Base-by-base conservation (phyloP, 2,888 invertebrate species). In the Phrixothrix hirtus region DNA sequence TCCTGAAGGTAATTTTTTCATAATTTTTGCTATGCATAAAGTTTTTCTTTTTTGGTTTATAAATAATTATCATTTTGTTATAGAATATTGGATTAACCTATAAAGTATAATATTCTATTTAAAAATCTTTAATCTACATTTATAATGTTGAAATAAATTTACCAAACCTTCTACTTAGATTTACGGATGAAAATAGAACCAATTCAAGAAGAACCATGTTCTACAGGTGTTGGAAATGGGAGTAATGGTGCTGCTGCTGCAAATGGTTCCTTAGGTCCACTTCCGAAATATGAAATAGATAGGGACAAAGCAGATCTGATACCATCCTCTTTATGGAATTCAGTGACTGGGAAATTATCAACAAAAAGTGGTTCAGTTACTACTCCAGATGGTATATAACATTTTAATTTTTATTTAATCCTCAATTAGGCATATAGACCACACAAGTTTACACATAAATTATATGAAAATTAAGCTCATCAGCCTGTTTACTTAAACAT, bases 381-480 rank as follows among this genome's bases (percentile, higher is more conserved):
- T 68, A 92, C 92, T 70, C 87, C 91, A 68, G 91, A 92, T 74
- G 91, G 91, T 90, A 71, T n/a, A 82, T 79, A 72, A 27, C 26
- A 27, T 36, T 36, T 32, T 42, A 34, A 5, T 17, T 34, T 21
- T 31, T 37, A 16, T 11, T 36, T 10, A 26, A 12, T 4, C 3
- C 5, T n/a, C 10, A 10, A n/a, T n/a, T 29, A 29, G 3, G n/a
- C 10, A 10, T 29, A 29, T 29, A 29, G 3, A 29, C 7, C n/a
- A n/a, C n/a, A n/a, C n/a, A n/a, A n/a, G n/a, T n/a, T n/a, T n/a
- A n/a, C n/a, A n/a, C n/a, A n/a, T n/a, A n/a, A n/a, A n/a, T n/a
- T n/a, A n/a, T n/a, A n/a, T n/a, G n/a, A n/a, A n/a, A n/a, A n/a
- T n/a, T n/a, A n/a, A n/a, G n/a, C n/a, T n/a, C n/a, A n/a, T n/a